phyloP scores from a whole-genome alignment of 2,797 vertebrate genomes.

The Phrynocephalus forsythii region DNA sequence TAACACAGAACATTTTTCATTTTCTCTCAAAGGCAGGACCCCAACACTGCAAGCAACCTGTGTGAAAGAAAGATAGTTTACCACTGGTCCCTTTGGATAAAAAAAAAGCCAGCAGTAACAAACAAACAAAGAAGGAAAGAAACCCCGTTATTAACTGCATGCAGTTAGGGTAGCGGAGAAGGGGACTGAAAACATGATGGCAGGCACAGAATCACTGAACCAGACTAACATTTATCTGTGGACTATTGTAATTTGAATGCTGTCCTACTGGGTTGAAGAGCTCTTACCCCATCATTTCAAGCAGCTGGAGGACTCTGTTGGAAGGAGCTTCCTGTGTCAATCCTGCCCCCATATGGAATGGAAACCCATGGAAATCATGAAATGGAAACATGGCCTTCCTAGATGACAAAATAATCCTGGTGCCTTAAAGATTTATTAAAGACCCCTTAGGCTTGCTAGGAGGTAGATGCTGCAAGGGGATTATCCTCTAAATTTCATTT shows the following conservation, averaged over 20 bases:
- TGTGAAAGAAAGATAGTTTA: constrained; percentile 16
- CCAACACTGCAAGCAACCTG: constrained; percentile 44
- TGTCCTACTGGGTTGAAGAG: not conserved
- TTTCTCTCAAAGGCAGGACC: not conserved
- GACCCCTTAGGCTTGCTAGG: not conserved
- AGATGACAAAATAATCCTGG: not conserved
- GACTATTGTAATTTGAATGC: not conserved
- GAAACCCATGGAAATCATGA: not conserved
- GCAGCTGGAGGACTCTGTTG: not conserved
- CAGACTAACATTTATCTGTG: not conserved
- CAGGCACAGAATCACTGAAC: not conserved
- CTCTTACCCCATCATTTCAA: not conserved
- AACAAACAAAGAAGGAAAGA: not conserved
- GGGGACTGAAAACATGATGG: not conserved
- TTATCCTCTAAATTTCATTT: not conserved
- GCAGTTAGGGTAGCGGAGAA: not conserved
- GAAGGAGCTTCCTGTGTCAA: not conserved
- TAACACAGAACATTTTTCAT: constrained; percentile 44
- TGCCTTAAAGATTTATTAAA: not conserved
- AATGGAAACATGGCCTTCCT: not conserved
- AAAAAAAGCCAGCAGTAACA: too few species aligned
- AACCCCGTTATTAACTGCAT: not conserved
- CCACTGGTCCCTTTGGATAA: not conserved
- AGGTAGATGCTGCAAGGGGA: not conserved
- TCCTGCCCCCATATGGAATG: not conserved